phyloP scores from a whole-genome alignment of 2,888 invertebrate genomes.

The Melipona beecheii region DNA sequence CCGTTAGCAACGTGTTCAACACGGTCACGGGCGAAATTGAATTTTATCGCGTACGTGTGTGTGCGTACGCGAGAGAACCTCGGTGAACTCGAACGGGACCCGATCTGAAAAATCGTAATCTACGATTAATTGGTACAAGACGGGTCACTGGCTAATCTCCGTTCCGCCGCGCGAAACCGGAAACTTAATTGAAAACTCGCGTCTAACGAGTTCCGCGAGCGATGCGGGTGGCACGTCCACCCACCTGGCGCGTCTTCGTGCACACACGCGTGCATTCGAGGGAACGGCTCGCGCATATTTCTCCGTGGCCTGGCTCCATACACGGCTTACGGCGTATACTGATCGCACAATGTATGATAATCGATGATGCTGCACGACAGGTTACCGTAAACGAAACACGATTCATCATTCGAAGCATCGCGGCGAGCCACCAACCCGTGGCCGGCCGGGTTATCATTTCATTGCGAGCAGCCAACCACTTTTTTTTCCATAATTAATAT shows the following conservation, averaged over 20 bases:
- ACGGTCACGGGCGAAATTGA: neutral
- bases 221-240: slow-evolving; percentile 74
- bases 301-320: slow-evolving; percentile 3
- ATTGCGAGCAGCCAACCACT: slow-evolving; percentile 11
- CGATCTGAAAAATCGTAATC: slow-evolving; percentile 60
- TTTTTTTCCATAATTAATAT: slow-evolving; percentile 36
- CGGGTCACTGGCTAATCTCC: slow-evolving; percentile 58
- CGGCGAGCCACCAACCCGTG: neutral
- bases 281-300: slow-evolving; percentile 58
- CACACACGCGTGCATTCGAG: slow-evolving; percentile 46
- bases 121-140: slow-evolving; percentile 71
- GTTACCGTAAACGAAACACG: slow-evolving; percentile 44
- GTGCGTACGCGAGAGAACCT: neutral
- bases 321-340: slow-evolving; percentile 38
- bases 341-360: slow-evolving; percentile 67
- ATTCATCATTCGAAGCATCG: slow-evolving; percentile 41
- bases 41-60: neutral
- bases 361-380: slow-evolving; percentile 65
- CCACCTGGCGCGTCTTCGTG: slow-evolving; percentile 59
- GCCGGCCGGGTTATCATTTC: slow-evolving; percentile 45
- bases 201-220: slow-evolving; percentile 74
- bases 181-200: slow-evolving; percentile 73
- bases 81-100: neutral
- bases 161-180: slow-evolving; percentile 55
- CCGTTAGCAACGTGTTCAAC: neutral